A percentile compares a stretch with the other conserved stretches of the same genome.
phyloP scores from a whole-genome alignment of 2,797 vertebrate genomes.

The Halcyon badia region DNA sequence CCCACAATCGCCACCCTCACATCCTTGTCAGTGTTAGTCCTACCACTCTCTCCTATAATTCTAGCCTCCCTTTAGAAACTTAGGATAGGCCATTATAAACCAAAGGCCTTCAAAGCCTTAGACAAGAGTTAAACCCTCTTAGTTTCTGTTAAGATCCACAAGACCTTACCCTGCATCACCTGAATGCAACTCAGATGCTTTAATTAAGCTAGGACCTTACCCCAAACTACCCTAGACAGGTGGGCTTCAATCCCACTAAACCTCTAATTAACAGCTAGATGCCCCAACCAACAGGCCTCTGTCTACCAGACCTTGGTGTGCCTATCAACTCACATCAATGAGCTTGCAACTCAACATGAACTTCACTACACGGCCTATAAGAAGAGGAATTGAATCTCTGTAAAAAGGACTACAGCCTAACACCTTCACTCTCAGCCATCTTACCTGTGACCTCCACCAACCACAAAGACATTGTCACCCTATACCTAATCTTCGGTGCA shows the following conservation, averaged over 20 bases:
- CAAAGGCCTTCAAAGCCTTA: too few species aligned
- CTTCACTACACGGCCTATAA: not conserved
- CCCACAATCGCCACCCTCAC: too few species aligned
- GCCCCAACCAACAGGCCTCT: rapidly evolving
- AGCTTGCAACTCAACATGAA: not conserved
- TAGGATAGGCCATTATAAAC: too few species aligned
- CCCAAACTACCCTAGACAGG: not conserved
- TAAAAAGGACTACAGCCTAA: not conserved
- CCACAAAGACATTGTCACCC: too few species aligned
- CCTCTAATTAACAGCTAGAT: not conserved
- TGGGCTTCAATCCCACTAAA: rapidly evolving
- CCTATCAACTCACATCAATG: not conserved
- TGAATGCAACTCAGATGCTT: too few species aligned
- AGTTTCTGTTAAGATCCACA: too few species aligned
- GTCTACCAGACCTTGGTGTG: rapidly evolving
- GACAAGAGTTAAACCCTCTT: too few species aligned
- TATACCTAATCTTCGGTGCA: too few species aligned
- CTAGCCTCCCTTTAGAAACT: too few species aligned
- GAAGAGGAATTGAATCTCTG: not conserved
- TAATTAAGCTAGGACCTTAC: too few species aligned
- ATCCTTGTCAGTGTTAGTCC: too few species aligned
- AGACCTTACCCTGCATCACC: not conserved
- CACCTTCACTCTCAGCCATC: not conserved
- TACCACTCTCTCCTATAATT: too few species aligned
- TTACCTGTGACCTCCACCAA: not conserved